These are phyloP conservation scores for Apis florea DNA, from an alignment of 1,140 invertebrate species.

Conservation along the genomic window DNA sequence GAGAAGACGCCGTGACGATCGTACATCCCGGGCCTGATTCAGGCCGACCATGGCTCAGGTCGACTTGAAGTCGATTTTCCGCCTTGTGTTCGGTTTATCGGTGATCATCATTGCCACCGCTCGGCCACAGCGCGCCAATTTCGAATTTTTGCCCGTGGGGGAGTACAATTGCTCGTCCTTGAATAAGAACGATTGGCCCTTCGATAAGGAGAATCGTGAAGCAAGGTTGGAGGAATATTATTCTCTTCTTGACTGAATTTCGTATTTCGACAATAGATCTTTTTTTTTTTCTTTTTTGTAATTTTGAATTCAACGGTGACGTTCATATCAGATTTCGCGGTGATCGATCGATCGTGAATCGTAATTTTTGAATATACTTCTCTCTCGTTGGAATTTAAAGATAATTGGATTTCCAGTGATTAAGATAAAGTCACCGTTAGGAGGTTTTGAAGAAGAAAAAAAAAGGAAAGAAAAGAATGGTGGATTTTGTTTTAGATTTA, in stretches of 20 bases:
- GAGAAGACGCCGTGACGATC: slow-evolving; percentile 58
- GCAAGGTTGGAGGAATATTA: slow-evolving; percentile 13
- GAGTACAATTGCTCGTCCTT: neutral
- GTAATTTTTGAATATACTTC: neutral
- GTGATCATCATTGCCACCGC: slow-evolving; percentile 15
- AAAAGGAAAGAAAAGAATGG: neutral
- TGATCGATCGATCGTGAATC: neutral
- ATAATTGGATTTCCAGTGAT: neutral
- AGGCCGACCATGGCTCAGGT: slow-evolving; percentile 50
- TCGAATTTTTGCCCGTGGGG: neutral
- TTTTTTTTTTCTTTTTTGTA: neutral
- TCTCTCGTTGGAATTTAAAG: neutral
- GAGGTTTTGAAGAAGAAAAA: no score
- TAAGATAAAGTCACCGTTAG: neutral
- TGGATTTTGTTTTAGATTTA: slow-evolving; percentile 1
- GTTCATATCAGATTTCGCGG: no score
- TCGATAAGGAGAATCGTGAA: neutral
- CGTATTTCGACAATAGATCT: neutral
- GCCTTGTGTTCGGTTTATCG: slow-evolving; percentile 33
- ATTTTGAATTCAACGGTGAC: no score
- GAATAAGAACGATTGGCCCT: neutral
- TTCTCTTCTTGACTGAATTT: neutral
- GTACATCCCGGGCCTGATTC: slow-evolving; percentile 47
- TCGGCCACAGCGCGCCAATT: slow-evolving; percentile 25
- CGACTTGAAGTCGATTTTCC: slow-evolving; percentile 40